These are phyloP conservation scores for Megaceryle torquata DNA, from an alignment of 2,113 vertebrate genomes.

Conservation along the genomic window DNA sequence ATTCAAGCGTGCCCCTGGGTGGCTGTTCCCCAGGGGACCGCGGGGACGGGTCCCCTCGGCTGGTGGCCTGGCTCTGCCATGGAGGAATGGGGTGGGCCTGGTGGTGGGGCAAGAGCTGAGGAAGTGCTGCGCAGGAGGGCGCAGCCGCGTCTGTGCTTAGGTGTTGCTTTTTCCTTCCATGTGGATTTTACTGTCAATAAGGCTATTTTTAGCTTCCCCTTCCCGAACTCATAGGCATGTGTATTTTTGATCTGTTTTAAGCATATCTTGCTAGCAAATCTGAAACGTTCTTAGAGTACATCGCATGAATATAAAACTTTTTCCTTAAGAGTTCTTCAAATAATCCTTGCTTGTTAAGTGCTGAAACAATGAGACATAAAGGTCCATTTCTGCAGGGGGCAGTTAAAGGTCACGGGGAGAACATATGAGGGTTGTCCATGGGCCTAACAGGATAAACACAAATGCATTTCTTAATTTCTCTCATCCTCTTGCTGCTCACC, in stretches of 20 bases:
- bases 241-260: background rate
- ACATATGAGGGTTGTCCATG: background rate
- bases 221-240: background rate
- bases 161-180: background rate
- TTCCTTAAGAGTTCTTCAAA: background rate
- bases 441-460: background rate
- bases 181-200: background rate
- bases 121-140: rapidly evolving
- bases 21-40: background rate
- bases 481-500: background rate
- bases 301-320: background rate
- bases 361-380: background rate
- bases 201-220: background rate
- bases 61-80: background rate
- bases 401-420: background rate
- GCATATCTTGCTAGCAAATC: background rate
- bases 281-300: background rate
- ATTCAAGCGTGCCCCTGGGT: rapidly evolving
- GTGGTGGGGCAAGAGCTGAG: rapidly evolving
- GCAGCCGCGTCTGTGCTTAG: background rate
- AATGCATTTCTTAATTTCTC: background rate
- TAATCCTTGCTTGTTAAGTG: background rate
- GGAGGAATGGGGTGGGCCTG: background rate
- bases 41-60: rapidly evolving
- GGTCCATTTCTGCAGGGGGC: background rate